These are phyloP conservation scores for Nycteola revayana DNA, from an alignment of 2,888 invertebrate genomes.

Conservation along the genomic window DNA sequence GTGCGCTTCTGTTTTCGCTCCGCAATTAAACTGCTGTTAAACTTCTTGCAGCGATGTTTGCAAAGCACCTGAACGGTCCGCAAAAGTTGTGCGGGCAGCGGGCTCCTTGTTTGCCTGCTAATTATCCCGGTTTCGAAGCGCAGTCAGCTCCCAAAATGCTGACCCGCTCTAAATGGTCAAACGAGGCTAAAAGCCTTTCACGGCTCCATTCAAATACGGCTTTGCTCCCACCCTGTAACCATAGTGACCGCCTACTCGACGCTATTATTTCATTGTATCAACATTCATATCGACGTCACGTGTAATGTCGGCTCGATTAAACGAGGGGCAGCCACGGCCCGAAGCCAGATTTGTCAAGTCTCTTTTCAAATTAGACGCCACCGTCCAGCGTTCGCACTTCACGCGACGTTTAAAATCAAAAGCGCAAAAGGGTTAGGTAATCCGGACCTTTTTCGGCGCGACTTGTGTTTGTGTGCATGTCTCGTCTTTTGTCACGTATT, in stretches of 20 bases:
- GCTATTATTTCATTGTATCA: constrained; percentile 77
- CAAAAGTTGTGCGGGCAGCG: constrained; percentile 67
- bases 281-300: constrained; percentile 75
- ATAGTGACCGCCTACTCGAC: constrained; percentile 68
- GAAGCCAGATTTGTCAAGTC: constrained; percentile 80
- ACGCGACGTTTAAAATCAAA: constrained; percentile 79
- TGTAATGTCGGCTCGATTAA: constrained; percentile 69
- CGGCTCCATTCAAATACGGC: constrained; percentile 60
- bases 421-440: constrained; percentile 80
- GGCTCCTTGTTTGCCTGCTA: constrained; percentile 77
- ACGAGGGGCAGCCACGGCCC: constrained; percentile 65
- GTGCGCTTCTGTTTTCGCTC: constrained; percentile 75
- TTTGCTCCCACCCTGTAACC: constrained; percentile 64
- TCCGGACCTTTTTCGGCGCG: constrained; percentile 76
- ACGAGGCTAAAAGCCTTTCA: constrained; percentile 69
- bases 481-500: constrained; percentile 83
- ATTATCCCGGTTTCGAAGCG: constrained; percentile 66
- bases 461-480: constrained; percentile 76
- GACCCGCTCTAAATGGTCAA: constrained; percentile 72
- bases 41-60: constrained; percentile 79
- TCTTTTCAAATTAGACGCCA: constrained; percentile 75
- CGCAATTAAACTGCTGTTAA: constrained; percentile 81
- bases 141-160: constrained; percentile 71
- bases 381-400: constrained; percentile 69
- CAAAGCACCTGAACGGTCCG: constrained; percentile 75